Percentiles rank a stretch among this genome's conserved stretches.
Conservation (phyloP, 2,888 invertebrate genomes). For the Bombylius discolor region DNA sequence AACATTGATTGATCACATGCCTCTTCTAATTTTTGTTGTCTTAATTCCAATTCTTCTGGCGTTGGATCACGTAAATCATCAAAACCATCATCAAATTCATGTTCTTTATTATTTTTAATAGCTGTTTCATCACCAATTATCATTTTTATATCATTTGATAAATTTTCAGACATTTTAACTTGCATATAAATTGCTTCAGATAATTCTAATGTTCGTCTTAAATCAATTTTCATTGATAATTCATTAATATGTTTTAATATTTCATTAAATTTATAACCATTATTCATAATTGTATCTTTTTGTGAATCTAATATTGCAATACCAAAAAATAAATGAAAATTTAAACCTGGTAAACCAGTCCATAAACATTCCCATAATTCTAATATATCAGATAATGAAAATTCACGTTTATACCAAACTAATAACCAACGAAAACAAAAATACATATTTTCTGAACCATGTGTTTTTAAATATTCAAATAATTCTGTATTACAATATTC, state of each 20-base stretch:
- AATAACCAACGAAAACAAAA: constrained; percentile 98
- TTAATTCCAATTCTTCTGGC: constrained; percentile 28
- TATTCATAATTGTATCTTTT: constrained; percentile 75
- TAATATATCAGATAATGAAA: constrained; percentile 73
- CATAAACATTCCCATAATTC: constrained; percentile 92
- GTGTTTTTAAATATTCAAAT: constrained; percentile 62
- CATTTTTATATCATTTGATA: constrained; percentile 56
- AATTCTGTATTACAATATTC: constrained; percentile 72
- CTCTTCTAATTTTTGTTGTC: constrained; percentile 32
- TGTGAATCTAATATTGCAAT: constrained; percentile 87
- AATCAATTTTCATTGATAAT: constrained; percentile 71
- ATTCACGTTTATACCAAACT: constrained; percentile 91
- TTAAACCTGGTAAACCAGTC: constrained; percentile 87
- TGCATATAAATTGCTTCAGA: constrained; percentile 92
- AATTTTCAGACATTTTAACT: constrained; percentile 54
- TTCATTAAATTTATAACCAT: constrained; percentile 89
- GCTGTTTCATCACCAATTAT: constrained; percentile 51
- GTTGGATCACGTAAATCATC: constrained; percentile 26
- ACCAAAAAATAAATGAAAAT: constrained; percentile 89
- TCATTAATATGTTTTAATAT: constrained; percentile 96
- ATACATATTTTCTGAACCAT: constrained; percentile 77
- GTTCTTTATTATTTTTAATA: constrained; percentile 5
- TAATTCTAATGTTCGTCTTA: constrained; percentile 65
- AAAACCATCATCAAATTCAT: constrained; percentile 33
- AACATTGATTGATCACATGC: constrained; percentile 34